A percentile compares a stretch with the other conserved stretches of the same genome.
Conservation (phyloP, 2,888 invertebrate genomes). For the Acanthosepion esculentum region DNA sequence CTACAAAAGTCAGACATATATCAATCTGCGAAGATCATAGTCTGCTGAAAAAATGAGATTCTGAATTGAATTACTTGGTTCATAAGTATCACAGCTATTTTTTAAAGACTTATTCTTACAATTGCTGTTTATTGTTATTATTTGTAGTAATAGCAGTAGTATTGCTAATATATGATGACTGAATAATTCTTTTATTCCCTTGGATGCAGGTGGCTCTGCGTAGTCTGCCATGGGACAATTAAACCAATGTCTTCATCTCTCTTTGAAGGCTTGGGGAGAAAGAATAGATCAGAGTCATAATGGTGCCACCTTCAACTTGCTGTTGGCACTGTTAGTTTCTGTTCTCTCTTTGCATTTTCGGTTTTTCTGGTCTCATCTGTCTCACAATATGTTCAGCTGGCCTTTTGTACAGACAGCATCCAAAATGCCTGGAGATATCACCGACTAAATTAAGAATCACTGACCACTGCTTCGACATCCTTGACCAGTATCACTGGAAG, state of each 20-base stretch:
- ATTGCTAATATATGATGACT: neutral
- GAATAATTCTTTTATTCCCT: neutral
- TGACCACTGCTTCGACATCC: neutral
- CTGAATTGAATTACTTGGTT: too few relatives aligned
- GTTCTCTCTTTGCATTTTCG: neutral
- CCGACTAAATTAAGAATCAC: neutral
- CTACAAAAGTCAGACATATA: too few relatives aligned
- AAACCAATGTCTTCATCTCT: neutral
- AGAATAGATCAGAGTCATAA: neutral
- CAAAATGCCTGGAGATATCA: neutral
- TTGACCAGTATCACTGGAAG: neutral
- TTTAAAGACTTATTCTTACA: too few relatives aligned
- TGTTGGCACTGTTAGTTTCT: neutral
- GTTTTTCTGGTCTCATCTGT: slow-evolving; percentile 21
- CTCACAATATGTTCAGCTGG: neutral
- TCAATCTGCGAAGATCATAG: too few relatives aligned
- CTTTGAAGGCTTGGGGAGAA: neutral
- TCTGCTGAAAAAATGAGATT: too few relatives aligned
- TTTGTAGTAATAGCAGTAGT: neutral
- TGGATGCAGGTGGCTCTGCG: slow-evolving; percentile 1
- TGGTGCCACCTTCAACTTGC: neutral
- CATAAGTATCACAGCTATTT: too few relatives aligned
- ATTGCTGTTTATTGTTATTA: neutral
- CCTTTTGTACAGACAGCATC: neutral
- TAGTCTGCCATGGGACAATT: neutral